Evolutionary conservation across 2,113 vertebrate species (phyloP).

Genomic region (Zootoca vivipara): DNA sequence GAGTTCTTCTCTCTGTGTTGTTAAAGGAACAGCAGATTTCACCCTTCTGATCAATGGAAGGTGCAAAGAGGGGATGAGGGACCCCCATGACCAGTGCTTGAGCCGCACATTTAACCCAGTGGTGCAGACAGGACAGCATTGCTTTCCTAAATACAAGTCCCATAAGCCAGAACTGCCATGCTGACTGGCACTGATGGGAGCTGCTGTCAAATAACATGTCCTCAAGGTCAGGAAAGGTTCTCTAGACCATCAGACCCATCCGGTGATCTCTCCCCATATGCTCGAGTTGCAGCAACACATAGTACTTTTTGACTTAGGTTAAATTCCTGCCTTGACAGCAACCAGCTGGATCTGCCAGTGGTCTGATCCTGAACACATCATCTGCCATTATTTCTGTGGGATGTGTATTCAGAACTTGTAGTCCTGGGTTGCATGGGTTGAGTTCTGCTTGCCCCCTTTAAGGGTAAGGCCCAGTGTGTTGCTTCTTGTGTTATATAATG

Average conservation of each 20-base stretch:
- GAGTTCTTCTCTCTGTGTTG: too few relatives aligned
- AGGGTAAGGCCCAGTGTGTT: background rate
- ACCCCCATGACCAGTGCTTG: too few relatives aligned
- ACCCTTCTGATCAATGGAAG: too few relatives aligned
- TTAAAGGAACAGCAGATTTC: too few relatives aligned
- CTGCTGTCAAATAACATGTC: background rate
- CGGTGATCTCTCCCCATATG: too few relatives aligned
- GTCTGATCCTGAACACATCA: background rate
- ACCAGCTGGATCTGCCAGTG: background rate
- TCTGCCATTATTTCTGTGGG: background rate
- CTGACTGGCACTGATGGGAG: too few relatives aligned
- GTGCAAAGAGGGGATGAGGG: too few relatives aligned
- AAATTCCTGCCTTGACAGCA: background rate
- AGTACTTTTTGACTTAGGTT: background rate
- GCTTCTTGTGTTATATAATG: background rate
- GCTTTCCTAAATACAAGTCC: too few relatives aligned
- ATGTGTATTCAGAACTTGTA: background rate
- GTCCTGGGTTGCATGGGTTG: background rate
- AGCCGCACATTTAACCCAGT: too few relatives aligned
- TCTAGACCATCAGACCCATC: background rate
- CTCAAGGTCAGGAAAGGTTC: background rate
- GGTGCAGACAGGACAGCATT: too few relatives aligned
- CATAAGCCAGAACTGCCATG: too few relatives aligned
- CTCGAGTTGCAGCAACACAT: background rate
- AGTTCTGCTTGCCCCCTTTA: too few relatives aligned